These are phyloP conservation scores for Aldrovandia affinis DNA, from an alignment of 2,797 vertebrate genomes.

Conservation along the genomic window DNA sequence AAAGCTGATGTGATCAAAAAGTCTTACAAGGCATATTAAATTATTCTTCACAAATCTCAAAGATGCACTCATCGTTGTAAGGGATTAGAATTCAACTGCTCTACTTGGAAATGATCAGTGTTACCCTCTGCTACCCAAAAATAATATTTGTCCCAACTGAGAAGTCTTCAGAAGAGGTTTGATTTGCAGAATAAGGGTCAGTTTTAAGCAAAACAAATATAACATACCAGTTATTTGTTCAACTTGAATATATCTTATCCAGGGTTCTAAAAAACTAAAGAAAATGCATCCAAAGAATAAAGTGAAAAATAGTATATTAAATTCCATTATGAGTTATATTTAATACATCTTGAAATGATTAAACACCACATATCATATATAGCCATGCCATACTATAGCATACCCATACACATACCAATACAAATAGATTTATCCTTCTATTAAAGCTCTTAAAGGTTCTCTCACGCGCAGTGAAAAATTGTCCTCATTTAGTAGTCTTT, in stretches of 20 bases:
- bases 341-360: neutral
- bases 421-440: neutral
- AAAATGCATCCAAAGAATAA: neutral
- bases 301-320: neutral
- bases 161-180: neutral
- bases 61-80: constrained; percentile 4
- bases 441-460: neutral
- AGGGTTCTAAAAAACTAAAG: neutral
- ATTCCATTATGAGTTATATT: neutral
- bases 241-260: neutral
- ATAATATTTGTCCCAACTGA: neutral
- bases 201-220: constrained; percentile 1
- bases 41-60: constrained; percentile 21
- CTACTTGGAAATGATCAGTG: constrained; percentile 11
- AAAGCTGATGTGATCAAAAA: constrained; percentile 29
- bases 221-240: neutral
- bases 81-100: constrained; percentile 10
- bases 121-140: neutral
- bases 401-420: neutral
- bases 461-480: neutral
- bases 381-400: neutral
- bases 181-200: neutral
- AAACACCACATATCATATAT: neutral
- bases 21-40: constrained; percentile 21
- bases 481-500: neutral